Conservation (phyloP, 2,888 invertebrate species). For the Sinhomidia bicolor region DNA sequence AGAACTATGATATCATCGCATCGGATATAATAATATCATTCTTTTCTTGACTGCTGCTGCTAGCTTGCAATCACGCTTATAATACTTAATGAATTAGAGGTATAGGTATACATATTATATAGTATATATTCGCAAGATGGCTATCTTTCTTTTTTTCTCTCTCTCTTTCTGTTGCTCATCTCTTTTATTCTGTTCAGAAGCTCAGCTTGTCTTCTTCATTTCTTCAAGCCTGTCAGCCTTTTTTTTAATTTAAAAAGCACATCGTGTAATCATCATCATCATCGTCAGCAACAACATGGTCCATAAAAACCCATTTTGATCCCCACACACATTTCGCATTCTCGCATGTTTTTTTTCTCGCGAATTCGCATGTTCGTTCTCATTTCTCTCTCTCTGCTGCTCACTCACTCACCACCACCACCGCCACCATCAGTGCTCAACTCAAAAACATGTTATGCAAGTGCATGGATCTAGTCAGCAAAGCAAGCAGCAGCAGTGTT, state of each 20-base stretch:
- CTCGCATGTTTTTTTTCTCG: slow-evolving; percentile 50
- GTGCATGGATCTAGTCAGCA: slow-evolving; percentile 43
- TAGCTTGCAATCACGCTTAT: slow-evolving; percentile 38
- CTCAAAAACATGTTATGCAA: slow-evolving; percentile 65
- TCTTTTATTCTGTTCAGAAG: slow-evolving; percentile 8
- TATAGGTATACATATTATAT: not conserved
- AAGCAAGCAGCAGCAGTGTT: not conserved
- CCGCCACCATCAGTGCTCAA: too few species aligned
- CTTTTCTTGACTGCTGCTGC: not conserved
- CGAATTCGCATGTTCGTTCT: slow-evolving; percentile 51
- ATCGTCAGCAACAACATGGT: slow-evolving; percentile 22
- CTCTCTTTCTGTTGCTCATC: not conserved
- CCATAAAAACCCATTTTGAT: slow-evolving; percentile 30
- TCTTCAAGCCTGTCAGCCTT: slow-evolving; percentile 21
- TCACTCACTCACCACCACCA: slow-evolving; percentile 17
- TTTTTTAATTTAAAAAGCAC: slow-evolving; percentile 54
- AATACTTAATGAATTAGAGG: slow-evolving; percentile 11
- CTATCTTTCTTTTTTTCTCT: slow-evolving; percentile 34
- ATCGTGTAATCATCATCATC: slow-evolving; percentile 41
- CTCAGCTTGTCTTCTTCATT: slow-evolving; percentile 1
- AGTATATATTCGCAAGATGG: slow-evolving; percentile 47
- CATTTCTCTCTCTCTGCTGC: slow-evolving; percentile 21
- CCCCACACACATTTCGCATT: slow-evolving; percentile 52
- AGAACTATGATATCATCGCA: slow-evolving; percentile 46
- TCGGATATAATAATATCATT: slow-evolving; percentile 13